Percentiles rank a stretch among this genome's conserved stretches.
phyloP scores from a whole-genome alignment of 2,797 vertebrate genomes.

The Pipistrellus pipistrellus region DNA sequence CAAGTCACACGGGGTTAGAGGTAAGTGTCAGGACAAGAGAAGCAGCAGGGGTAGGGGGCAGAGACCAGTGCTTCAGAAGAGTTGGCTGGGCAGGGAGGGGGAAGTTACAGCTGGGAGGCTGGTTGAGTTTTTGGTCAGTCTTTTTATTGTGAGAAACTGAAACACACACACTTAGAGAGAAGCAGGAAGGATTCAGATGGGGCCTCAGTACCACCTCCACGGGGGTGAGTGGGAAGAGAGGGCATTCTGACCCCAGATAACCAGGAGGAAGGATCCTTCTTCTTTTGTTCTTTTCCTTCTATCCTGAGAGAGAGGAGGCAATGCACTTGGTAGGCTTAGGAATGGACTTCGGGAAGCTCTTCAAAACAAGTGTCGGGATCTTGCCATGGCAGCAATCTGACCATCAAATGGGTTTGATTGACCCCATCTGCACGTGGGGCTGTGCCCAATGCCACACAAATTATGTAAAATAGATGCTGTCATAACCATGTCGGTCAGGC shows the following conservation, averaged over 20 bases:
- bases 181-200: background rate
- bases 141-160: background rate
- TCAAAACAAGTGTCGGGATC: background rate
- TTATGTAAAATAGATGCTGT: background rate
- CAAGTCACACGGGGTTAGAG: background rate
- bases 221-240: background rate
- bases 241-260: background rate
- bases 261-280: background rate
- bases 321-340: background rate
- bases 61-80: background rate
- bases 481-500: background rate
- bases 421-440: background rate
- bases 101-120: background rate
- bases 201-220: background rate
- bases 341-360: background rate
- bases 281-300: background rate
- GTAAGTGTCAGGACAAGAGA: background rate
- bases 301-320: background rate
- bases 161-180: background rate
- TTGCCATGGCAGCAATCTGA: background rate
- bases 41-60: background rate
- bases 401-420: background rate
- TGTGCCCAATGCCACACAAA: background rate
- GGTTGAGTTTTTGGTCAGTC: background rate
- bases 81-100: background rate